These are phyloP conservation scores for Gulo gulo DNA, from an alignment of 2,113 vertebrate species.

Conservation along the genomic window DNA sequence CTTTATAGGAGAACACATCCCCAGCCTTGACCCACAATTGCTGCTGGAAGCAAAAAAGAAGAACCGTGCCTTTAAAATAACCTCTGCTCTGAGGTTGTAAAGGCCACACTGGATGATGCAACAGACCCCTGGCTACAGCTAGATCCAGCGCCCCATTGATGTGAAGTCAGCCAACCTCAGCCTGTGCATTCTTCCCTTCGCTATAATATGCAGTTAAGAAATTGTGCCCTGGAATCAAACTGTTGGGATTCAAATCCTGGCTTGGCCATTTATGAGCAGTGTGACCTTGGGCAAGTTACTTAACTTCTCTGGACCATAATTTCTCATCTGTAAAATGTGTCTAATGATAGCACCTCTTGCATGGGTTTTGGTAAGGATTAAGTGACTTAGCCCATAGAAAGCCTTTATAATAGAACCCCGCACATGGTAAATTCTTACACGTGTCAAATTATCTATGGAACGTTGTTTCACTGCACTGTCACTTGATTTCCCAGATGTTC, in stretches of 20 bases:
- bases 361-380: neutral
- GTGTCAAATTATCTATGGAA: neutral
- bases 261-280: neutral
- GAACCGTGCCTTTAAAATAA: neutral
- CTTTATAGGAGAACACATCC: neutral
- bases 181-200: neutral
- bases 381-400: neutral
- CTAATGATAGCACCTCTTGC: neutral
- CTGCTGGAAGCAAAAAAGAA: neutral
- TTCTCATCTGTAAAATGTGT: neutral
- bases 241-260: neutral
- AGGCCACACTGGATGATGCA: neutral
- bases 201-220: neutral
- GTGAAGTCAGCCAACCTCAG: neutral
- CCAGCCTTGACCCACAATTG: neutral
- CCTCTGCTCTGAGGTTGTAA: neutral
- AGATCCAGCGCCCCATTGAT: neutral
- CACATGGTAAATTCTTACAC: neutral
- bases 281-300: neutral
- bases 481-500: neutral
- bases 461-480: neutral
- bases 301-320: neutral
- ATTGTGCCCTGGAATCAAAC: neutral
- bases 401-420: neutral
- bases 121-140: neutral